These are phyloP conservation scores for Megatriorchis doriae DNA, from an alignment of 2,113 vertebrate genomes.

Conservation along the genomic window DNA sequence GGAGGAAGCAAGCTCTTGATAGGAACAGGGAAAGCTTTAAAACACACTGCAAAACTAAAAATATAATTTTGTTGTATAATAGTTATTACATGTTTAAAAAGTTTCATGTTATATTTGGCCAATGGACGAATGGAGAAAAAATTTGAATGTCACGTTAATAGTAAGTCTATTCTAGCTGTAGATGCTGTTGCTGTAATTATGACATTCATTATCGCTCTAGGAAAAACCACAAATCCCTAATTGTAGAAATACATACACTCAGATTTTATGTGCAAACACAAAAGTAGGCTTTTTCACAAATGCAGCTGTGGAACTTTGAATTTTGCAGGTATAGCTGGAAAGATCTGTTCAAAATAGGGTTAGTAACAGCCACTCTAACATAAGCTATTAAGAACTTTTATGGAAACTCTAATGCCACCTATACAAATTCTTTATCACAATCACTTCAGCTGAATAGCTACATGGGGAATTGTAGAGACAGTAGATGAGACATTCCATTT, in stretches of 20 bases:
- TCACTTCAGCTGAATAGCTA: not conserved
- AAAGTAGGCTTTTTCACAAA: not conserved
- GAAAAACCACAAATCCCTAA: not conserved
- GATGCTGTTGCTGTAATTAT: not conserved
- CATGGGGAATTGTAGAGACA: not conserved
- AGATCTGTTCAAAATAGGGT: not conserved
- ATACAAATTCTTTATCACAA: slow-evolving; percentile 19
- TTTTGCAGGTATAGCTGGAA: not conserved
- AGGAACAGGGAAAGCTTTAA: not conserved
- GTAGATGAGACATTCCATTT: not conserved
- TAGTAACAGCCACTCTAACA: not conserved
- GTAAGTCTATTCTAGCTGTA: not conserved
- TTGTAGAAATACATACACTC: not conserved
- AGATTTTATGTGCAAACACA: not conserved
- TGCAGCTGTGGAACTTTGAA: not conserved
- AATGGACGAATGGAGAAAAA: not conserved
- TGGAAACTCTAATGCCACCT: not conserved
- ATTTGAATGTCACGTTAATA: not conserved
- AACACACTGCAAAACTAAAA: not conserved
- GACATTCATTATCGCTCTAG: not conserved
- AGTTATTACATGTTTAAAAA: not conserved
- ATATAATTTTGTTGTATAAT: not conserved
- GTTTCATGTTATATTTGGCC: not conserved
- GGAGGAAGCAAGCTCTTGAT: rapidly evolving
- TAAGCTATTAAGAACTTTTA: not conserved